Evolutionary conservation across 2,888 invertebrate species (phyloP).

Genomic region (Oxycera nigricornis): DNA sequence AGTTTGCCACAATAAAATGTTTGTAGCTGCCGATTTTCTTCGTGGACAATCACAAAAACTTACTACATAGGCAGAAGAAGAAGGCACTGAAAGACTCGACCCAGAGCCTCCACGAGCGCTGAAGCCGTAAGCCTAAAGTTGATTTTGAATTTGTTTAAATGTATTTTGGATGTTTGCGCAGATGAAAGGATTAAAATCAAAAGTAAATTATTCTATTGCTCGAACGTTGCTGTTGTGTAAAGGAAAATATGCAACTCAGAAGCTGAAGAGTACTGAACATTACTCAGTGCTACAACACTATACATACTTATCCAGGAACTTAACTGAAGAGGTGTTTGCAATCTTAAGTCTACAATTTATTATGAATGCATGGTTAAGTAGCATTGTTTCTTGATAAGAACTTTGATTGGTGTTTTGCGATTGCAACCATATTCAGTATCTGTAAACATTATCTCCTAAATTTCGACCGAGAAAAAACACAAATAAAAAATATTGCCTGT

Average conservation of each 20-base stretch:
- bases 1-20: constrained; percentile 28
- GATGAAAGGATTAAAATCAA: not conserved
- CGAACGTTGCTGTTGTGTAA: not conserved
- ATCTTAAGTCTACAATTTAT: not conserved
- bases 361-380: too few species aligned
- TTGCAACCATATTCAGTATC: too few species aligned
- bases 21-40: constrained; percentile 9
- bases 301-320: constrained; percentile 10
- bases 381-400: too few species aligned
- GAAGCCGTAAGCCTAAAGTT: constrained; percentile 68
- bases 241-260: not conserved
- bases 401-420: too few species aligned
- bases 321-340: constrained; percentile 6
- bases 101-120: constrained; percentile 75
- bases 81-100: constrained; percentile 85
- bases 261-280: not conserved
- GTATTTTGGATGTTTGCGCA: not conserved
- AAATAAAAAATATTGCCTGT: too few species aligned
- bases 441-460: too few species aligned
- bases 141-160: constrained; percentile 34
- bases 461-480: too few species aligned
- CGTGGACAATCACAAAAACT: constrained; percentile 62
- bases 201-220: not conserved
- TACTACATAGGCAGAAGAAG: constrained; percentile 74
- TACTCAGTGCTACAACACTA: constrained; percentile 4